Evolutionary conservation across 2,888 invertebrate species (phyloP).

Genomic region (Himalopsyche japonica): DNA sequence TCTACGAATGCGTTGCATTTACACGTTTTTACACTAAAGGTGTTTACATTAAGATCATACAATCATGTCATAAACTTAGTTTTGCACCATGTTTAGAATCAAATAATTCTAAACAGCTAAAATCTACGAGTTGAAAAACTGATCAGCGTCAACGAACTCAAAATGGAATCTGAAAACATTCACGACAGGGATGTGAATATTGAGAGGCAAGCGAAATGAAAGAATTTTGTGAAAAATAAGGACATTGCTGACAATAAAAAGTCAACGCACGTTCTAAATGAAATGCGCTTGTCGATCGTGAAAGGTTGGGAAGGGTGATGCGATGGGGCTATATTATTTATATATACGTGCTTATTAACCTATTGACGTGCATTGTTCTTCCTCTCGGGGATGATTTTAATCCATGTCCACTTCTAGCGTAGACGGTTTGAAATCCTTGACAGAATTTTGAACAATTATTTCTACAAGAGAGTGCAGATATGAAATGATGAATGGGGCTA

Average conservation of each 20-base stretch:
- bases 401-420: too few relatives aligned
- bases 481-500: too few relatives aligned
- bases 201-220: neutral
- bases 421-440: too few relatives aligned
- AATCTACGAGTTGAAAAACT: neutral
- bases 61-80: too few relatives aligned
- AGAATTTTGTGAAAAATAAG: slow-evolving; percentile 19
- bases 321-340: neutral
- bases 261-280: slow-evolving; percentile 28
- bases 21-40: too few relatives aligned
- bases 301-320: neutral
- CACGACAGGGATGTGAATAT: neutral
- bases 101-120: neutral
- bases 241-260: slow-evolving; percentile 22
- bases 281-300: slow-evolving; percentile 17
- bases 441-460: too few relatives aligned
- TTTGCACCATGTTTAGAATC: too few relatives aligned
- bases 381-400: neutral
- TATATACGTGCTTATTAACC: neutral
- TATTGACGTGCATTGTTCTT: neutral
- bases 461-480: too few relatives aligned
- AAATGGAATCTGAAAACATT: neutral
- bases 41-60: too few relatives aligned
- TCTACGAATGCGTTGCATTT: too few relatives aligned
- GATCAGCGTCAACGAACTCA: neutral